phyloP scores from a whole-genome alignment of 2,113 vertebrate species.

The Notothenia rossii region DNA sequence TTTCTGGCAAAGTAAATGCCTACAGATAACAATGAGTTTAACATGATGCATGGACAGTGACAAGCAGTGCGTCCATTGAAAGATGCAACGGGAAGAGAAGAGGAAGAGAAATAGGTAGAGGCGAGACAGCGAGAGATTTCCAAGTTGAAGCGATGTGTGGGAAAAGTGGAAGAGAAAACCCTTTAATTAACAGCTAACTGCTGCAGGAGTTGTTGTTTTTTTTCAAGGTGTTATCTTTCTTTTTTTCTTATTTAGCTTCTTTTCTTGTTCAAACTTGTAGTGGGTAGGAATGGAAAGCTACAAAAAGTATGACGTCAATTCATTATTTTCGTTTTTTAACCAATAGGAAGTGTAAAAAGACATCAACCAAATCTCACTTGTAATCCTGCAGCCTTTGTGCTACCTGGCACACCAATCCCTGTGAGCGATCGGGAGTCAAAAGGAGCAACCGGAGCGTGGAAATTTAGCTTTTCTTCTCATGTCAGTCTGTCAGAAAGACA shows the following conservation, averaged over 20 bases:
- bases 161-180: conserved; percentile 59
- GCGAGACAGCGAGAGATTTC: background rate
- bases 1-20: too few species aligned
- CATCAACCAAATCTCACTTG: conserved; percentile 24
- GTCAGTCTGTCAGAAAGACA: conserved; percentile 43
- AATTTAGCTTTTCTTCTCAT: conserved; percentile 51
- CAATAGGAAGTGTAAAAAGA: conserved; percentile 23
- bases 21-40: background rate
- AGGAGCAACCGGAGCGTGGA: conserved; percentile 45
- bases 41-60: background rate
- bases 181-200: conserved; percentile 42
- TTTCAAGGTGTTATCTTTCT: conserved; percentile 41
- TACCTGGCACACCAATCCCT: conserved; percentile 59
- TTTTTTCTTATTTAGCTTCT: conserved; percentile 6
- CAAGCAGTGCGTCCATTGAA: background rate
- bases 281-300: background rate
- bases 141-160: conserved; percentile 45
- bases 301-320: conserved; percentile 30
- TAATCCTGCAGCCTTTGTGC: conserved; percentile 67
- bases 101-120: background rate
- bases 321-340: conserved; percentile 35
- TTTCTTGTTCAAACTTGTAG: conserved; percentile 18
- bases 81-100: background rate
- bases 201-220: conserved; percentile 33
- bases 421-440: conserved; percentile 60